A percentile compares a stretch with the other conserved stretches of the same genome.
Conservation (phyloP, 2,113 vertebrate genomes). For the Oenanthe melanoleuca region DNA sequence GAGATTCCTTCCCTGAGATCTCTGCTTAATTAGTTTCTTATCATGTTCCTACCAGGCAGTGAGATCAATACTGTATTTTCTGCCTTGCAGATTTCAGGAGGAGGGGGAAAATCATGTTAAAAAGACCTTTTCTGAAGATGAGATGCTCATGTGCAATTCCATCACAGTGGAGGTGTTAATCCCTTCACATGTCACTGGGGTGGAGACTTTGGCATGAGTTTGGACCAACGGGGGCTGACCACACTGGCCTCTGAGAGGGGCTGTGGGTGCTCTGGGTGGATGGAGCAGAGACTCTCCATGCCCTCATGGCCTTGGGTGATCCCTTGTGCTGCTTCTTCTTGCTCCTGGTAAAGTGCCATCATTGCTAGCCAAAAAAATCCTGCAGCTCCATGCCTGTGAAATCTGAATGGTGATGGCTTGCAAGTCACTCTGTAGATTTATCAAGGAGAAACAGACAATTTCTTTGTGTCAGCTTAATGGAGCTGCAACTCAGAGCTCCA, state of each 20-base stretch:
- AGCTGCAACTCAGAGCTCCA: neutral
- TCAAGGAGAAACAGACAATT: neutral
- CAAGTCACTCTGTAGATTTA: neutral
- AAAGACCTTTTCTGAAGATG: neutral
- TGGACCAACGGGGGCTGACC: neutral
- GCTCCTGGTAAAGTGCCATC: neutral
- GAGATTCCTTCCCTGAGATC: neutral
- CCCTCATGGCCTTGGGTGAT: neutral
- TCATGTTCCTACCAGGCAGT: neutral
- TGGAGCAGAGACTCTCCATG: neutral
- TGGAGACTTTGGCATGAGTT: neutral
- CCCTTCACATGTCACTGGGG: accelerated
- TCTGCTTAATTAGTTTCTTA: neutral
- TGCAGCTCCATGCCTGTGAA: neutral
- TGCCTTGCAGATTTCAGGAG: neutral
- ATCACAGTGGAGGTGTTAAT: neutral
- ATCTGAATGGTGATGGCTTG: neutral
- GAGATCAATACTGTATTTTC: neutral
- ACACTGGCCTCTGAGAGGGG: neutral
- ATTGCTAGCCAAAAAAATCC: neutral
- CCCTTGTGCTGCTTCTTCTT: neutral
- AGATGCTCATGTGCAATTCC: neutral
- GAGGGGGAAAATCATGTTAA: neutral
- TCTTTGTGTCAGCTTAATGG: neutral
- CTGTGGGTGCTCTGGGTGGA: neutral